Evolutionary conservation across 1,140 invertebrate species (phyloP), one percentile per base, ranked within the genome.

Genomic region (Trichonephila inaurata): DNA sequence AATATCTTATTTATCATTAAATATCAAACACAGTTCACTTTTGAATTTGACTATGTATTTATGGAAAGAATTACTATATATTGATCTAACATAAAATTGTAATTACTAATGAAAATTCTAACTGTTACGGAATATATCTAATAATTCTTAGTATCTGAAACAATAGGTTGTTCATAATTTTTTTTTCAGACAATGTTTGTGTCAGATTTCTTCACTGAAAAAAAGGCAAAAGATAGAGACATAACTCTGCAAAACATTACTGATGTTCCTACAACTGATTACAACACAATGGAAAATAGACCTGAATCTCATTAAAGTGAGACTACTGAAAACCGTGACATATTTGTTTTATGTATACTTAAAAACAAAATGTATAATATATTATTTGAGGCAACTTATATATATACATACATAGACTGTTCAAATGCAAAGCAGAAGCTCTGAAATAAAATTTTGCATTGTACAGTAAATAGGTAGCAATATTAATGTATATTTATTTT

Each of bases 261-360:
- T 40, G 90, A 92, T 85, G 33, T 40, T 64, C 77, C 58, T 14
- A 51, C 24, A 21, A 5, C 40, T 19, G 85, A 66, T 85, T 92
- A 92, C 44, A 92, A 92, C 19, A 92, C 90, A 12, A 92, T 92
- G 90, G 62, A 92, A 60, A 18, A 40, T 19, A 40, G 24, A 18
- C 18, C 72, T 40, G 72, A 40, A 77, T 33, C 33, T 77, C 72
- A 33, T 14, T 69, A 40, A 77, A 77, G 33, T 12, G 5, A 77
- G 51, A 5, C 51, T 18, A 40, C 5, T 77, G 21, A 10, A 1
- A 16, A 77, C n/a, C n/a, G 40, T 40, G 16, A 51, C 28, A 77
- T 77, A 18, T 72, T n/a, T 3, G 0, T 33, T 3, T 16, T 33
- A 40, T 77, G 18, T 3, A 18, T 77, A 77, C 24, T 77, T 77